Evolutionary conservation across 2,797 vertebrate genomes (phyloP), one percentile per base, ranked within the genome.

Genomic region (Lagodon rhomboides): DNA sequence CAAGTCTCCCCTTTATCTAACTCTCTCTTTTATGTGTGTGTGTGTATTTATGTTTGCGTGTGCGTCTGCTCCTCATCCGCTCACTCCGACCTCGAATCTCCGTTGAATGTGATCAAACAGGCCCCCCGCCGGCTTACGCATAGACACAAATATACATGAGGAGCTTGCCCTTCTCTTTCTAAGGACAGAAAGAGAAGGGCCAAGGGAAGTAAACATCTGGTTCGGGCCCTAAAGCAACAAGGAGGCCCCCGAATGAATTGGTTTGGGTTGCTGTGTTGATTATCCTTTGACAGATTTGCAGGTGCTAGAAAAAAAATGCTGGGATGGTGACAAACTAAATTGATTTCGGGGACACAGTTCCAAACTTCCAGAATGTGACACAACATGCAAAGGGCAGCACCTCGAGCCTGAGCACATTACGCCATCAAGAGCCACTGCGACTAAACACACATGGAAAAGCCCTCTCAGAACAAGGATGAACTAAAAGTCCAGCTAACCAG

Each of bases 61-160:
- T 64, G 74, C 85, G 93, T 94, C 93, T 95, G 89, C 70, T 85
- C 76, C 91, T 91, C 91, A 92, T 95, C 94, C 94, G 91, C 63
- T 91, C 73, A 60, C 90, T 72, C 78, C 77, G 86, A 83, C 83
- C 88, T 75, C 16, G 23, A 34, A 60, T 74, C 70, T 75, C 84
- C 10, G 30, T 70, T 87, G 84, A 86, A 72, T 63, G 63, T 75
- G 86, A 90, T 89, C 90, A 92, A 93, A 93, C 89, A 70, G 61
- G 77, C 63, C 80, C 88, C 65, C 76, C 18, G 7, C 79, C 77
- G 72, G 61, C 64, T 73, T 65, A 72, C 64, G 68, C 27, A 50
- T 44, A 78, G 58, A 82, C 73, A 75, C 34, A 49, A 12, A 68
- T 23, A 74, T 25, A 74, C 49, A 64, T 44, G 59, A 77, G 17